Evolutionary conservation across 1,140 invertebrate species (phyloP).

Genomic region (Homalodisca vitripennis): DNA sequence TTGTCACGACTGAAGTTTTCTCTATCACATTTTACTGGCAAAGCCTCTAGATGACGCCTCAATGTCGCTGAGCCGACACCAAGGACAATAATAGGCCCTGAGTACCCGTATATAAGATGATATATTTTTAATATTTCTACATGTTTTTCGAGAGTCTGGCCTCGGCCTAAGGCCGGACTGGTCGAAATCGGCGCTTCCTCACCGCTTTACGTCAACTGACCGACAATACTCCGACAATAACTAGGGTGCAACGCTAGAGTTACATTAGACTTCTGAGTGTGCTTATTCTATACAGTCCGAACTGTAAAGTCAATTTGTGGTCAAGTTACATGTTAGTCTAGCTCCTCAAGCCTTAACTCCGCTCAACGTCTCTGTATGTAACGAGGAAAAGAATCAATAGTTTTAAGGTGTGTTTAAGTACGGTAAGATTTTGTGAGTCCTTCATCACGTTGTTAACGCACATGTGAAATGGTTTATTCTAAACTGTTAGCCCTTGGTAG

Average conservation of each 20-base stretch:
- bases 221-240: slow-evolving; percentile 19
- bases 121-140: slow-evolving; percentile 20
- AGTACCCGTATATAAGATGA: neutral
- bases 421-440: too few relatives aligned
- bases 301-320: slow-evolving; percentile 12
- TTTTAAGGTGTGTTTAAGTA: slow-evolving; percentile 10
- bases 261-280: slow-evolving; percentile 1
- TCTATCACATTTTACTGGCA: too few relatives aligned
- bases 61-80: neutral
- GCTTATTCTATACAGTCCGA: neutral
- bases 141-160: neutral
- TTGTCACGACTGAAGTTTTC: too few relatives aligned
- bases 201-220: neutral
- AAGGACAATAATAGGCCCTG: neutral
- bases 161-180: neutral
- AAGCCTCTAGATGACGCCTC: too few relatives aligned
- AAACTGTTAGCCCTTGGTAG: neutral
- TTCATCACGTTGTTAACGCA: neutral
- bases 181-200: neutral
- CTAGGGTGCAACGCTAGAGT: neutral
- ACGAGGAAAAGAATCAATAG: slow-evolving; percentile 18
- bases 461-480: slow-evolving; percentile 7
- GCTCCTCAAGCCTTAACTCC: neutral
- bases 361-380: slow-evolving; percentile 13
- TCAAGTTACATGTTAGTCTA: slow-evolving; percentile 1